Conservation (phyloP, 2,888 invertebrate species). For the Spodoptera littoralis region DNA sequence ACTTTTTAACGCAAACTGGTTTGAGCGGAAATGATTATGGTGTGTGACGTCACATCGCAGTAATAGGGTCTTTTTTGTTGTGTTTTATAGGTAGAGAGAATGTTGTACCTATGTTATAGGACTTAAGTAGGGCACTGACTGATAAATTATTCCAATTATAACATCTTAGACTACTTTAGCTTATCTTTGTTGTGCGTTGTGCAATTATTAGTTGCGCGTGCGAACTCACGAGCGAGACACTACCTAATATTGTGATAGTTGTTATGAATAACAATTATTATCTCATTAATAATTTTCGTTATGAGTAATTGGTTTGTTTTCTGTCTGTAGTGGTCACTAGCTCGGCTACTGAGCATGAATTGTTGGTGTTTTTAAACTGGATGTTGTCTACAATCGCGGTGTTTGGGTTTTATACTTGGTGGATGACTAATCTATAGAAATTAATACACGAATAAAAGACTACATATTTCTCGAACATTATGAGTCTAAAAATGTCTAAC, state of each 20-base stretch:
- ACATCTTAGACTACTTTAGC: slow-evolving; percentile 24
- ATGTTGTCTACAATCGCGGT: no score
- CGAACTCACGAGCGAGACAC: slow-evolving; percentile 18
- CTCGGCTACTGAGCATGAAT: no score
- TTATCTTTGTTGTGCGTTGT: slow-evolving; percentile 44
- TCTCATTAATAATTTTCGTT: no score
- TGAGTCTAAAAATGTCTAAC: no score
- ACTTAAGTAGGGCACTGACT: slow-evolving; percentile 47
- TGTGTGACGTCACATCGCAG: slow-evolving; percentile 32
- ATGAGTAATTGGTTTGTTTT: no score
- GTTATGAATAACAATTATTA: no score
- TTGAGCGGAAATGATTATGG: slow-evolving; percentile 45
- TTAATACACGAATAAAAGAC: no score
- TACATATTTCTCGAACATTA: no score
- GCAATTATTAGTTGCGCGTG: slow-evolving; percentile 22
- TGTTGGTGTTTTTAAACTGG: no score
- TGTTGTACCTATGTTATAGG: slow-evolving; percentile 8
- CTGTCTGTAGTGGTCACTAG: no score
- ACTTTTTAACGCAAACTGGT: slow-evolving; percentile 51
- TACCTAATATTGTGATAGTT: slow-evolving; percentile 23
- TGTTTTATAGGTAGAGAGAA: slow-evolving; percentile 3
- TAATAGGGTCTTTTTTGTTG: slow-evolving; percentile 25
- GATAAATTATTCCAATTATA: slow-evolving; percentile 52
- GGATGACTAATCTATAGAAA: no score
- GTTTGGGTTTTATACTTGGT: no score